Evolutionary conservation across 1,140 invertebrate species (phyloP), one percentile per base, ranked within the genome.

Genomic region (Agraylea sexmaculata): DNA sequence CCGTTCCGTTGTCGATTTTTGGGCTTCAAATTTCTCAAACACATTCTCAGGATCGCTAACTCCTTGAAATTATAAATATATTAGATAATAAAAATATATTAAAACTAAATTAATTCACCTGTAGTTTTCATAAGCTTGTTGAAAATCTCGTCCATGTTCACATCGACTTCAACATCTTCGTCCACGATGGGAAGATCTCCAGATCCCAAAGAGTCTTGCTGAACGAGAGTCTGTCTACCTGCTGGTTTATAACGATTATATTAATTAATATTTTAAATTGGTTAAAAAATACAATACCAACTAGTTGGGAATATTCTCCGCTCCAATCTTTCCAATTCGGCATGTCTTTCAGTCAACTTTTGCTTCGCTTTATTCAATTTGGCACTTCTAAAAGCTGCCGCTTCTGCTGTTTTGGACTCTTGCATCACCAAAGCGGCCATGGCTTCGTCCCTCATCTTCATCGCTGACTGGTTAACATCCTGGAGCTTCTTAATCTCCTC

Each of bases 21-120:
- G 84, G 4, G 68, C 69, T 28, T 74, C 63, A 58, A 85, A 86
- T 40, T 79, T 64, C 45, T 80, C 70, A 25, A 84, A 69, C 3
- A 87, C 80, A 48, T 84, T 75, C 36, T 79, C 74, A 0, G 76
- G 70, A 23, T 73, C 78, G 4, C 75, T 80, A 4, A 80, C 82
- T 11, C 83, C 73, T 76, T 43, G 11, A 44, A 40, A 15, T 25
- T 50, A 28, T 25, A 10, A 39, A 3, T 10, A 16, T 21, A 33
- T n/a, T 21, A 16, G 11, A 17, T 10, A 19, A 36, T 15, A 23
- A 15, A 42, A 17, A 8, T 21, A 11, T 28, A 40, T 17, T 12
- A 25, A 37, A 7, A 10, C 6, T 4, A 11, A 34, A 12, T 21
- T 19, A 4, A 36, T 37, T 40, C 55, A 72, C 73, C 83, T 3